A percentile compares a stretch with the other conserved stretches of the same genome.
These are phyloP conservation scores for Mormyrus hasselquistii DNA, from an alignment of 2,797 vertebrate genomes.

Conservation along the genomic window DNA sequence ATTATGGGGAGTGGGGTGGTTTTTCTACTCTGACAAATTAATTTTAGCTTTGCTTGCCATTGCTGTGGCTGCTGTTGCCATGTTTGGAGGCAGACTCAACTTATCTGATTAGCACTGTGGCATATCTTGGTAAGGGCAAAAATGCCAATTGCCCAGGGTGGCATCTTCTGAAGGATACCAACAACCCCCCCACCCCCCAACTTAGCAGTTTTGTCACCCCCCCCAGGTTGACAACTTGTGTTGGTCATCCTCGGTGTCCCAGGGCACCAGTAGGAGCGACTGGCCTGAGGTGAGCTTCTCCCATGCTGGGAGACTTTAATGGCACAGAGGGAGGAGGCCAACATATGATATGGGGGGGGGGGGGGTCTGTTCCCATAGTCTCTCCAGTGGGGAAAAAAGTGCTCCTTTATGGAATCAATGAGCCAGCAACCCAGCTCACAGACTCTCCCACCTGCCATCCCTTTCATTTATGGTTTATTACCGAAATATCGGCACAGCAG, in stretches of 20 bases:
- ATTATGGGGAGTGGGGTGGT: background rate
- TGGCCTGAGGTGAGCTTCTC: background rate
- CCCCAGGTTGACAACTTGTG: background rate
- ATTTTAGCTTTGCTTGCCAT: constrained; percentile 11
- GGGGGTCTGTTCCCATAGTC: constrained; percentile 16
- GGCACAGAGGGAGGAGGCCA: background rate
- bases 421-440: constrained; percentile 39
- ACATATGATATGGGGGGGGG: background rate
- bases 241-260: background rate
- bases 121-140: background rate
- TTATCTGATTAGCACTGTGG: background rate
- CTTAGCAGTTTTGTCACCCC: background rate
- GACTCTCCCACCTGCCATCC: constrained; percentile 33
- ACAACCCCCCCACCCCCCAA: background rate
- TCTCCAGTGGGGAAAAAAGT: constrained; percentile 32
- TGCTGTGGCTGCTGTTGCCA: background rate
- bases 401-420: constrained; percentile 47
- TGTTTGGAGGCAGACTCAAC: background rate
- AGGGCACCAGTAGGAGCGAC: background rate
- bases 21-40: constrained; percentile 22
- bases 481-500: constrained; percentile 39
- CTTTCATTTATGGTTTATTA: constrained; percentile 58
- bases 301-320: background rate
- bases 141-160: background rate
- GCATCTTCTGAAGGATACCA: background rate